Evolutionary conservation across 2,797 vertebrate species (phyloP), one percentile per base, ranked within the genome.

Genomic region (Chaunax sp.): DNA sequence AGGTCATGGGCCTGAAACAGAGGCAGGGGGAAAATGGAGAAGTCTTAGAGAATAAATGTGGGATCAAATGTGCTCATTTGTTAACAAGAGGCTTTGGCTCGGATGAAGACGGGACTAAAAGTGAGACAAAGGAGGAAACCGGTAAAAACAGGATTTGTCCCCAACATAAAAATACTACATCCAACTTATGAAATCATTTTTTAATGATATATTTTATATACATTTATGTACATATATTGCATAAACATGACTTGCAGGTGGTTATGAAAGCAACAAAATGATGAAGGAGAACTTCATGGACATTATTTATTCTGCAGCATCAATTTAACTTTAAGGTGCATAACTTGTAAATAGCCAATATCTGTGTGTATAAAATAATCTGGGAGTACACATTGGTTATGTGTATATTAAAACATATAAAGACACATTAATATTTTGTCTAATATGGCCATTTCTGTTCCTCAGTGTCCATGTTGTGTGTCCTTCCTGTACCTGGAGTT

Each of bases 401-500:
- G 9, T 20, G 13, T 20, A 20, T 28, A 38, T 53, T 15, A 28
- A 19, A 45, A n/a, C 2, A 13, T 13, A 23, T 30, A 46, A 45
- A 5, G 37, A 19, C 1, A 16, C 11, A 3, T 59, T 45, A 20
- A 25, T 35, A 9, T 23, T 58, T 33, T 35, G 7, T 46, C 19
- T 50, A 52, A 30, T 11, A 47, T 14, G 1, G n/a, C n/a, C n/a
- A n/a, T n/a, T n/a, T n/a, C n/a, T n/a, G n/a, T n/a, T n/a, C n/a
- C n/a, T n/a, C n/a, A n/a, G 4, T 46, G 52, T 28, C 5, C 0
- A 6, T 63, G 61, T 26, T n/a, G 18, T 60, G 72, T 26, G 18
- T 65, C 35, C 5, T 15, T 54, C 0, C 45, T 60, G 40, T 94
- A 99, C 98, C 97, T 95, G 95, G 95, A 0, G 97, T 99, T 91